phyloP scores from a whole-genome alignment of 2,797 vertebrate species.

The Erethizon dorsatum region DNA sequence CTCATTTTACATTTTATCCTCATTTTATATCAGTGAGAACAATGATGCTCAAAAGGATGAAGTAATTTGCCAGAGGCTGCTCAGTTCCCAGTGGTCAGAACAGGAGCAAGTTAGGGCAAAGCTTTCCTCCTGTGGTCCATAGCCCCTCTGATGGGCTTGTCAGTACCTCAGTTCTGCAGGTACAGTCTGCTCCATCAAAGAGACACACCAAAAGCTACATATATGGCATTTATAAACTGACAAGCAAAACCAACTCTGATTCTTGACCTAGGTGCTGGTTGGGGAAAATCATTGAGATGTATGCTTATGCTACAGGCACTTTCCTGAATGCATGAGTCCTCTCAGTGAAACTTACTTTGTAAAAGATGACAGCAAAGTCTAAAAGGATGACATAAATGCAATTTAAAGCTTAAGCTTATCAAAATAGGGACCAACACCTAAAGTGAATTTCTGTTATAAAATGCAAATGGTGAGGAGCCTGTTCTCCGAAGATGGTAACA shows the following conservation, averaged over 20 bases:
- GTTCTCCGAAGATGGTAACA: background rate
- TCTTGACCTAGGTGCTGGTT: conserved; percentile 17
- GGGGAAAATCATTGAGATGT: conserved; percentile 25
- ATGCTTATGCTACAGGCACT: background rate
- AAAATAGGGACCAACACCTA: background rate
- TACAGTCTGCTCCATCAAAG: conserved; percentile 4
- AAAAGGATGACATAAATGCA: background rate
- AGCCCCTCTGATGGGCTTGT: background rate
- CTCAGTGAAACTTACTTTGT: conserved; percentile 60
- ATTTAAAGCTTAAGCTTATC: conserved; percentile 10
- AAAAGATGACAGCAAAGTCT: conserved; percentile 47
- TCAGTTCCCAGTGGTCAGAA: background rate
- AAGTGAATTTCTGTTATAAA: background rate
- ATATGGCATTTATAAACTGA: background rate
- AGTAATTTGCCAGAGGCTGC: conserved; percentile 22
- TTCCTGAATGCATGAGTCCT: background rate
- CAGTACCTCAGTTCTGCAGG: background rate
- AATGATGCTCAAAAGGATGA: conserved; percentile 48
- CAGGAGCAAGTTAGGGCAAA: background rate
- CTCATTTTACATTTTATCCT: background rate
- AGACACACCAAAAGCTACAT: background rate
- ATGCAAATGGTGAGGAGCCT: background rate
- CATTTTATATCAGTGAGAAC: conserved; percentile 49
- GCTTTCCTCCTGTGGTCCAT: background rate
- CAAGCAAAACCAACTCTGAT: background rate